Conservation (phyloP, 2,113 vertebrate species). For the Esox niger region DNA sequence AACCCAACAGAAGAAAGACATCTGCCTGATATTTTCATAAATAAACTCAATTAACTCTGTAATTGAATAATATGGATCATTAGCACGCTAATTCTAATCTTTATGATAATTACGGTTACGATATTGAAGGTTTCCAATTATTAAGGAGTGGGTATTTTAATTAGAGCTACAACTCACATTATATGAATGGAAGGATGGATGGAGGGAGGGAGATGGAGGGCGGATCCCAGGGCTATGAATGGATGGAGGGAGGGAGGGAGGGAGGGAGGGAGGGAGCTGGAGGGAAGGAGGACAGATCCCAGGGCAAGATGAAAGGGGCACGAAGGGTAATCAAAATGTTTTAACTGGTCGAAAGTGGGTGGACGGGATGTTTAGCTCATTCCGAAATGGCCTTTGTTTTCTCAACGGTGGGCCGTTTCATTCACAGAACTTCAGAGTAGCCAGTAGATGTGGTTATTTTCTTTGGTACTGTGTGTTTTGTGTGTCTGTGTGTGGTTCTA, state of each 20-base stretch:
- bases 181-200: slow-evolving; percentile 1
- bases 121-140: slow-evolving; percentile 55
- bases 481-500: slow-evolving; percentile 48
- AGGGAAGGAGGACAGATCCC: neutral
- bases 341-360: neutral
- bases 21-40: slow-evolving; percentile 35
- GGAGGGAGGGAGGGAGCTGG: neutral
- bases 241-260: neutral
- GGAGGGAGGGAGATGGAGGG: neutral
- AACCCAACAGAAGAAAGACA: slow-evolving; percentile 17
- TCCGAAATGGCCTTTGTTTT: slow-evolving; percentile 1
- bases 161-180: slow-evolving; percentile 51
- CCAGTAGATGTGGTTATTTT: neutral
- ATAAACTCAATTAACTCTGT: slow-evolving; percentile 49
- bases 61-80: slow-evolving; percentile 46
- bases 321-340: too few species aligned
- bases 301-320: too few species aligned
- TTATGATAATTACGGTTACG: slow-evolving; percentile 42
- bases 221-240: too few species aligned
- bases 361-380: too few species aligned
- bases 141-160: slow-evolving; percentile 45
- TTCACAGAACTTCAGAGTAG: too few species aligned
- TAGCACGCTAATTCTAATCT: too few species aligned
- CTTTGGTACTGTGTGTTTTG: neutral
- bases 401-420: neutral